Evolutionary conservation across 2,888 invertebrate species (phyloP), one percentile per base, ranked within the genome.

Genomic region (Lochmaea crataegi): DNA sequence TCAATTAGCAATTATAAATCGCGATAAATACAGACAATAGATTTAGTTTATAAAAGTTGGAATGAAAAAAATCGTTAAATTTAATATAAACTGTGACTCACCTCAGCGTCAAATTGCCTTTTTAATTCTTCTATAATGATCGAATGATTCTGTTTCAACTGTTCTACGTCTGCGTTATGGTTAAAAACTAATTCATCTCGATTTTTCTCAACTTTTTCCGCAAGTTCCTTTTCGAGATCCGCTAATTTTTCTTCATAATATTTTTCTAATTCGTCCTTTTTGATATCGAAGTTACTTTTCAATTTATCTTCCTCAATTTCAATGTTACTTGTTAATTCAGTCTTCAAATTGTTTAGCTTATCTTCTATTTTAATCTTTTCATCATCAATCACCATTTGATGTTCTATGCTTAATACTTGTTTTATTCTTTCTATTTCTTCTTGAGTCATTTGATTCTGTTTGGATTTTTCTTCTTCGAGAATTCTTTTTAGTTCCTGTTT

Each of bases 101-200:
- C 92, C 87, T 92, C 92, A 68, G 90, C 89, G 82, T 90, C 89
- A 80, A 91, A 92, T 80, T 92, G 92, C 71, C 89, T 89, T 75
- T 91, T 89, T 72, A 93, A 81, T 22, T 90, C 89, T 4, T 92
- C 90, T 16, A 92, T 87, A 73, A 90, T 88, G 0, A 89, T 88
- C 0, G 88, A 87, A 79, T 93, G 92, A 76, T 91, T 90, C 77
- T 89, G 89, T 76, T 88, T 87, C 74, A 91, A 82, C 32, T 89
- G 85, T 42, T 91, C 90, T 56, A 90, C 80, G 9, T 88, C 88
- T 0, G 87, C 86, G 80, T 89, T 88, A 79, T 91, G 90, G 69
- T 90, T 89, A 75, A 90, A 88, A 53, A 88, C 84, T 79, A 91
- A 85, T 61, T 88, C 87, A 12, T 89, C 86, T 56, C 89, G 85